Evolutionary conservation across 2,797 vertebrate genomes (phyloP), one percentile per base, ranked within the genome.

Genomic region (Sciurus carolinensis): DNA sequence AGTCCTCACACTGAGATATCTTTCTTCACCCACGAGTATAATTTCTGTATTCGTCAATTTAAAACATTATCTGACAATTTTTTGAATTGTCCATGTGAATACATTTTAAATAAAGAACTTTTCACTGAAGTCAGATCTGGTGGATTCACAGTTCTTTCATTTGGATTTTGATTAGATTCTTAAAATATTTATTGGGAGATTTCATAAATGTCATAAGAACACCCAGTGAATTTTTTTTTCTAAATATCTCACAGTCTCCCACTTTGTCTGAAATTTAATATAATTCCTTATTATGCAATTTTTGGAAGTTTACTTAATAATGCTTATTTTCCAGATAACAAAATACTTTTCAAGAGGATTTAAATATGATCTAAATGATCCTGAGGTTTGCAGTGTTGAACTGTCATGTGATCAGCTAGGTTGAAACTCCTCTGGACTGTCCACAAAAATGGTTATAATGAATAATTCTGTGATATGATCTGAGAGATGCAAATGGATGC

Each of bases 271-370:
- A 91, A 97, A 86, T 69, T 73, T 88, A 93, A 89, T 73, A 52
- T 90, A 91, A 95, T 79, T 91, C 57, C 47, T 96, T 94, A 73
- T 2, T 81, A 42, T 80, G 62, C 33, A 93, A 81, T 87, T 95
- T 89, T 82, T 85, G 24, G 86, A 91, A 22, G 75, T 79, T 81
- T 80, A 57, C 22, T 87, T 82, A 93, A 85, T 82, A 93, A 85
- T 75, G 18, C 33, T 87, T 86, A 76, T 59, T 95, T 50, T 91
- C 13, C 24, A 79, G 77, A 69, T 76, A 50, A 85, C 30, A 54
- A 76, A 92, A 90, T 79, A 69, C 91, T 84, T 93, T 97, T 94
- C 28, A 36, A 72, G 54, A 88, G 84, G 76, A 95, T 91, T 91
- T 82, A 59, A 95, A 72, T 28, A 82, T 42, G 50, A 62, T 75